A percentile compares a stretch with the other conserved stretches of the same genome.
Evolutionary conservation across 2,113 vertebrate genomes (phyloP).

Genomic region (Tretioscincus oriximinensis): DNA sequence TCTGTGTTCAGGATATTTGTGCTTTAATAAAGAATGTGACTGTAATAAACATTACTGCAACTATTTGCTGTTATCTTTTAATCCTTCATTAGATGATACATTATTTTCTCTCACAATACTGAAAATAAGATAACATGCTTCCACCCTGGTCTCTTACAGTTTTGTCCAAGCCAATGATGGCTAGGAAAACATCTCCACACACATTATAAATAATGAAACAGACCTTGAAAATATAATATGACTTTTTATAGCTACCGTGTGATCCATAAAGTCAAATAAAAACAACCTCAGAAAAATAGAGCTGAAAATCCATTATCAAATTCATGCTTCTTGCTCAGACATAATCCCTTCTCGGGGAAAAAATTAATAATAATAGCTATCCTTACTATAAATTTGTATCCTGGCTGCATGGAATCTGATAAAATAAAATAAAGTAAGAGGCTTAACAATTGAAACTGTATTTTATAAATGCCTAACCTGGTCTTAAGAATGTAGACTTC

Average conservation of each 20-base stretch:
- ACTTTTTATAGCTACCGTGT: conserved; percentile 66
- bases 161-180: conserved; percentile 6
- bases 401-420: conserved; percentile 30
- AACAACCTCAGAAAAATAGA: conserved; percentile 63
- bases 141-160: background rate
- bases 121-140: background rate
- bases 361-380: conserved; percentile 31
- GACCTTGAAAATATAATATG: conserved; percentile 70
- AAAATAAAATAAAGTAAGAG: conserved; percentile 34
- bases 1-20: no score
- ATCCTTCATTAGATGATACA: background rate
- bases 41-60: no score
- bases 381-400: conserved; percentile 12
- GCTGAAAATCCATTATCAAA: conserved; percentile 52
- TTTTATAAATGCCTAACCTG: conserved; percentile 42
- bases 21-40: no score
- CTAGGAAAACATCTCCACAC: conserved; percentile 40
- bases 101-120: background rate
- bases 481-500: conserved; percentile 41
- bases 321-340: conserved; percentile 39
- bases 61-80: no score
- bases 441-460: conserved; percentile 35
- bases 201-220: conserved; percentile 66
- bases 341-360: conserved; percentile 11
- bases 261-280: conserved; percentile 54